Base-by-base conservation (phyloP, 35 echinoderm and acorn worm species). In the Patiria miniata region DNA sequence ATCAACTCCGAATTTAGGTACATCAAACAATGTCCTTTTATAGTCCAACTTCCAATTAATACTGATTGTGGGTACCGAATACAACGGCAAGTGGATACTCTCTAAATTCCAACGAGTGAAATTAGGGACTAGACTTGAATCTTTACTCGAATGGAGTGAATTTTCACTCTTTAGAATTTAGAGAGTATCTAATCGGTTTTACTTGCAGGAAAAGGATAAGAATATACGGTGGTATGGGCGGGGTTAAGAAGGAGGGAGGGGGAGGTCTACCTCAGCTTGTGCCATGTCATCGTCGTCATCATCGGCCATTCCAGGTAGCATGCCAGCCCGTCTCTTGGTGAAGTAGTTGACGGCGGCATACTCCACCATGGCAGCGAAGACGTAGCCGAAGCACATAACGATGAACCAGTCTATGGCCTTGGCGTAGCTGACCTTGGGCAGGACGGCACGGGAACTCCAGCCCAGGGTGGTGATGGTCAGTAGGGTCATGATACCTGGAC, bases 371-470 rank as follows among this genome's bases (percentile, higher is more conserved):
- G 95, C 95, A 4, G 92, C 95, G 58, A 98, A 91, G 53, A 90
- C 89, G 81, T 94, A 98, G 29, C 78, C 89, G 39, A 98, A 98
- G 55, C 92, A 98, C 23, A 91, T 79, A 19, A 93, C 76, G 19
- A 94, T 93, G 39, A 90, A 98, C 81, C 89, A 91, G 44, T 98
- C 95, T 3, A 98, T 94, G 21, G 95, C 95, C 36, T 98, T 98
- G 5, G 92, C 92, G 37, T 98, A 98, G 77, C 89, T 84, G 1
- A 98, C 95, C 85, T 98, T 94, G 0, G 95, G 95, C n/a, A 98
- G 85, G 33, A 90, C 85, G 14, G 92, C 85, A 14, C 89, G 68
- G 0, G 92, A 90, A 52, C 84, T 91, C 88, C 89, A 94, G 3
- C 95, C 92, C 23, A 94, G 61, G 28, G 92, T 98, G 33, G 95